Evolutionary conservation across 2,113 vertebrate species (phyloP).

Genomic region (Turdus rufiventris): DNA sequence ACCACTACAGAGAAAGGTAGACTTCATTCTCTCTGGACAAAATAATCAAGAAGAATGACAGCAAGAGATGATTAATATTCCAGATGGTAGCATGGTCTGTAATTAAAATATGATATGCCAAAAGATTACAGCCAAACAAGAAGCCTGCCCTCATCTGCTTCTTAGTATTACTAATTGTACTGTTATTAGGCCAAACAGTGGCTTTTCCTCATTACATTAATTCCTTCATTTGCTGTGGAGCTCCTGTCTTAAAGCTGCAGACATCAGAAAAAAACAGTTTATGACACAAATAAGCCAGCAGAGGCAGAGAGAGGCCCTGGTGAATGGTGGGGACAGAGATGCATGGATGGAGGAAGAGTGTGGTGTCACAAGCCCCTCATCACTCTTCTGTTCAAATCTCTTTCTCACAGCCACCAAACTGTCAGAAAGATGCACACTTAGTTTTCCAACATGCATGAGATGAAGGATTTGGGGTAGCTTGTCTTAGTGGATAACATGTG

Average conservation of each 20-base stretch:
- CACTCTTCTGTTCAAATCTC: neutral
- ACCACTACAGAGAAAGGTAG: neutral
- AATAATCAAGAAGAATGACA: conserved; percentile 19
- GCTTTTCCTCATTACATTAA: conserved; percentile 17
- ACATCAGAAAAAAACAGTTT: neutral
- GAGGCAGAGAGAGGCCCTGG: neutral
- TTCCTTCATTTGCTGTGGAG: conserved; percentile 5
- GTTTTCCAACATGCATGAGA: neutral
- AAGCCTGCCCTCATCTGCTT: conserved; percentile 18
- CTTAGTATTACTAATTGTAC: conserved; percentile 44
- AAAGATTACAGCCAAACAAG: conserved; percentile 52
- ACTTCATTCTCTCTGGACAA: neutral
- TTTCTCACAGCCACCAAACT: neutral
- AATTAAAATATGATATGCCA: conserved; percentile 52
- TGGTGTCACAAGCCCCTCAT: fast-evolving
- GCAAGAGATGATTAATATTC: conserved; percentile 47
- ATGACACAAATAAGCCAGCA: neutral
- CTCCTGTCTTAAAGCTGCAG: neutral
- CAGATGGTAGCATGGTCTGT: conserved; percentile 13
- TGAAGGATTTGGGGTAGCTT: neutral
- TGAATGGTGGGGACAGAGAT: neutral
- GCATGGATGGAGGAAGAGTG: fast-evolving
- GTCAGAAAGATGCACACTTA: neutral
- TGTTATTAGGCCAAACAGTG: conserved; percentile 26
- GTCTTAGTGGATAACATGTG: neutral